A percentile compares a stretch with the other conserved stretches of the same genome.
These are phyloP conservation scores for Cossypha polioptera DNA, from an alignment of 2,797 vertebrate genomes.

Conservation along the genomic window DNA sequence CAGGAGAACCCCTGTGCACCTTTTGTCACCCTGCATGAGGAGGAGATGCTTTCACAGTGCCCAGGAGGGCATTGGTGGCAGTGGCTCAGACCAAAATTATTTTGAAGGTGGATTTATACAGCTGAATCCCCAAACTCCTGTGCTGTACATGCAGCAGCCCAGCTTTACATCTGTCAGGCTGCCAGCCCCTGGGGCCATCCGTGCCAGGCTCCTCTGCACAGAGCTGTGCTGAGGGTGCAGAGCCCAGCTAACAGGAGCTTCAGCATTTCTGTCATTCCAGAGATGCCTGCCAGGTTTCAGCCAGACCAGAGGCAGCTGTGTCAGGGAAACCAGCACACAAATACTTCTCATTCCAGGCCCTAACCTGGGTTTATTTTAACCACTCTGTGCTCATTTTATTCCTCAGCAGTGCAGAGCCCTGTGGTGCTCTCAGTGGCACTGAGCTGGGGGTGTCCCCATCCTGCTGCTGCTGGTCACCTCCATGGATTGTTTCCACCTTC, in stretches of 20 bases:
- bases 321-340: slow-evolving; percentile 5
- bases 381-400: neutral
- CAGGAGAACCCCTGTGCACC: accelerated
- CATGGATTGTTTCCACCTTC: neutral
- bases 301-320: neutral
- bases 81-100: neutral
- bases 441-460: neutral
- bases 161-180: neutral
- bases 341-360: slow-evolving; percentile 11
- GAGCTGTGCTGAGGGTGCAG: neutral
- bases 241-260: neutral
- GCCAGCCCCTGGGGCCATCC: neutral
- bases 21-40: accelerated
- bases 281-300: slow-evolving; percentile 41
- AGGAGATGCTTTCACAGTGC: neutral
- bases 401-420: neutral
- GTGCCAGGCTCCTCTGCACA: neutral
- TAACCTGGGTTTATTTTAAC: neutral
- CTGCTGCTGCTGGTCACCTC: neutral
- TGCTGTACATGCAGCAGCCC: neutral
- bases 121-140: neutral
- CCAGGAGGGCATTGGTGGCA: accelerated
- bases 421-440: neutral
- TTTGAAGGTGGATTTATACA: neutral
- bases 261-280: slow-evolving; percentile 59